A percentile compares a stretch with the other conserved stretches of the same genome.
These are phyloP conservation scores for Loripinus fragilis DNA, from an alignment of 2,888 invertebrate genomes.

Conservation along the genomic window DNA sequence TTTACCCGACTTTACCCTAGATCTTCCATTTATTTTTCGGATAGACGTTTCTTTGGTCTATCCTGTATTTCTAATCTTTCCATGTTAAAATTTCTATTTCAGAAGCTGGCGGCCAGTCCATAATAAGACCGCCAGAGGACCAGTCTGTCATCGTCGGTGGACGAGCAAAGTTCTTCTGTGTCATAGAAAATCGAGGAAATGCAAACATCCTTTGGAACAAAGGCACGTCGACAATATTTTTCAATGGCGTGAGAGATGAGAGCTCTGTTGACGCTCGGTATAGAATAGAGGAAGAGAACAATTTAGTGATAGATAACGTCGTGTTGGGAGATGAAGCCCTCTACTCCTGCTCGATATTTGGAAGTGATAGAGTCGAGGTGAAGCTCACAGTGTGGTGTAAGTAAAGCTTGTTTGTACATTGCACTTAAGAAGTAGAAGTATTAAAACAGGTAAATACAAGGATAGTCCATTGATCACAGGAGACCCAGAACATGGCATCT, in stretches of 20 bases:
- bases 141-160: constrained; percentile 46
- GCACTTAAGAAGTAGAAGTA: too few relatives aligned
- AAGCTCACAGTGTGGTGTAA: constrained; percentile 66
- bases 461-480: too few relatives aligned
- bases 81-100: too few relatives aligned
- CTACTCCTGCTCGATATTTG: constrained; percentile 62
- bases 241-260: constrained; percentile 40
- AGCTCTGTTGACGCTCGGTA: constrained; percentile 47
- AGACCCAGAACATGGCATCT: too few relatives aligned
- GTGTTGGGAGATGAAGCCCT: constrained; percentile 58
- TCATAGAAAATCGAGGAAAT: background rate
- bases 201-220: constrained; percentile 54
- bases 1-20: too few relatives aligned
- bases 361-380: constrained; percentile 57
- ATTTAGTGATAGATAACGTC: constrained; percentile 62
- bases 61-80: too few relatives aligned
- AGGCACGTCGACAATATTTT: constrained; percentile 54
- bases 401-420: too few relatives aligned
- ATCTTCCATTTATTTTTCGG: too few relatives aligned
- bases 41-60: too few relatives aligned
- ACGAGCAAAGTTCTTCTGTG: constrained; percentile 58
- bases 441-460: too few relatives aligned
- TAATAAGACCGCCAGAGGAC: constrained; percentile 44
- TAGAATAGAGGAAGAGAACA: constrained; percentile 54
- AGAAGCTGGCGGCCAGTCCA: constrained; percentile 8